Conservation (phyloP, 2,797 vertebrate species). For the Acanthiza pusilla region DNA sequence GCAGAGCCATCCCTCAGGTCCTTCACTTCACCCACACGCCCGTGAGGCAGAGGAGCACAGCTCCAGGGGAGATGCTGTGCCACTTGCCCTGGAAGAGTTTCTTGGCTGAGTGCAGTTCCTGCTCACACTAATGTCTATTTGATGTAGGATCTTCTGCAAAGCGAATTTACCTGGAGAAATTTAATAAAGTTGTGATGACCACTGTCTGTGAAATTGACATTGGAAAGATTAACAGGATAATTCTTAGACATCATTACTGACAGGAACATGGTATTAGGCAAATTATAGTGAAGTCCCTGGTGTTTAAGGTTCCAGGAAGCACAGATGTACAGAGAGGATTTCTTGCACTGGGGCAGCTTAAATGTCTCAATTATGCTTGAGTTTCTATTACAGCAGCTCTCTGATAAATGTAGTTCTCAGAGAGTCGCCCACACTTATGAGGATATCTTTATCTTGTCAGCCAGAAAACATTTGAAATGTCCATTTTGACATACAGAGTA, state of each 20-base stretch:
- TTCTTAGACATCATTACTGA: conserved; percentile 43
- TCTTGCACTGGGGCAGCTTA: conserved; percentile 44
- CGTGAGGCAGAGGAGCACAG: neutral
- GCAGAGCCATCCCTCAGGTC: neutral
- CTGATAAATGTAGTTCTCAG: conserved; percentile 38
- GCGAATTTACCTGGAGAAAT: conserved; percentile 58
- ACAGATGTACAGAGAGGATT: conserved; percentile 42
- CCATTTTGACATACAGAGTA: neutral
- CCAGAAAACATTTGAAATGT: conserved; percentile 26
- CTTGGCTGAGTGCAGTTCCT: neutral
- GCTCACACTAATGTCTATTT: neutral
- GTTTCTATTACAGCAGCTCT: conserved; percentile 46
- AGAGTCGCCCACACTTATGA: conserved; percentile 12
- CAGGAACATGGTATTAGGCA: conserved; percentile 37
- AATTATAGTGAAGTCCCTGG: conserved; percentile 50
- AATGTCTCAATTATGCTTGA: conserved; percentile 56
- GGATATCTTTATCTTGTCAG: conserved; percentile 49
- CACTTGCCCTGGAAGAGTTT: neutral
- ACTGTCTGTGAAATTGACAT: conserved; percentile 34
- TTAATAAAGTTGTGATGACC: conserved; percentile 28
- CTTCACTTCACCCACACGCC: neutral
- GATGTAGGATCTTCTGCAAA: conserved; percentile 2
- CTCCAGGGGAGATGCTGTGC: neutral
- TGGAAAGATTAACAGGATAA: conserved; percentile 47
- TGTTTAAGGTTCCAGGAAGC: conserved; percentile 61